phyloP scores from a whole-genome alignment of 2,888 invertebrate genomes.

The Temnothorax rugatulus region DNA sequence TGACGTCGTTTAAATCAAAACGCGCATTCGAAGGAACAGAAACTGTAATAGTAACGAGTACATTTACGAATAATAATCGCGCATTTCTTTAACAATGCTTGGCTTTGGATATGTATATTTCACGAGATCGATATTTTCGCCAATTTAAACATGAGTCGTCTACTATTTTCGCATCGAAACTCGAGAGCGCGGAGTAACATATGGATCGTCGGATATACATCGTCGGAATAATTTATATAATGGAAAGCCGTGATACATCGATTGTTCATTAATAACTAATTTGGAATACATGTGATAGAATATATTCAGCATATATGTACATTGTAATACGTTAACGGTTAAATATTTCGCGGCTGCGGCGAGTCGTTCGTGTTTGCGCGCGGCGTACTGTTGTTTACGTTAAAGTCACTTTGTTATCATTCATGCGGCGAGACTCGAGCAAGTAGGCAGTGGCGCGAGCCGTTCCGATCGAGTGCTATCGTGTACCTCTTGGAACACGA shows the following conservation, averaged over 20 bases:
- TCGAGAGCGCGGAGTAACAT: constrained; percentile 1
- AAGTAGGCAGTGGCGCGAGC: background rate
- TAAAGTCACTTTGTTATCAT: constrained; percentile 16
- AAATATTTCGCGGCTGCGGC: background rate
- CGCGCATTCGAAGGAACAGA: too few species aligned
- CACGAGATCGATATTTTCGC: background rate
- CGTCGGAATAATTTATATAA: constrained; percentile 6
- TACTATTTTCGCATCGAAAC: background rate
- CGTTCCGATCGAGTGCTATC: background rate
- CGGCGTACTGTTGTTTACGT: background rate
- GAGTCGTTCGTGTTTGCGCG: background rate
- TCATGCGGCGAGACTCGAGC: background rate
- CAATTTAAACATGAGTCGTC: background rate
- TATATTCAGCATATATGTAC: background rate
- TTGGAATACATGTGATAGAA: background rate
- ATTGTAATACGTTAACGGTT: background rate
- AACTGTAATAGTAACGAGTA: background rate
- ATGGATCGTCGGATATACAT: background rate
- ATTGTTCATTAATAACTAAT: constrained; percentile 13
- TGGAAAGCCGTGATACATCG: constrained; percentile 12
- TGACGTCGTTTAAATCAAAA: background rate
- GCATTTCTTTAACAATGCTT: background rate
- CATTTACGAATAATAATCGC: background rate
- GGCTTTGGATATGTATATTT: background rate
- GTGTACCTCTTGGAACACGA: background rate